Base-by-base conservation (phyloP, 2,888 invertebrate genomes). In the Dasysyrphus tricinctus region DNA sequence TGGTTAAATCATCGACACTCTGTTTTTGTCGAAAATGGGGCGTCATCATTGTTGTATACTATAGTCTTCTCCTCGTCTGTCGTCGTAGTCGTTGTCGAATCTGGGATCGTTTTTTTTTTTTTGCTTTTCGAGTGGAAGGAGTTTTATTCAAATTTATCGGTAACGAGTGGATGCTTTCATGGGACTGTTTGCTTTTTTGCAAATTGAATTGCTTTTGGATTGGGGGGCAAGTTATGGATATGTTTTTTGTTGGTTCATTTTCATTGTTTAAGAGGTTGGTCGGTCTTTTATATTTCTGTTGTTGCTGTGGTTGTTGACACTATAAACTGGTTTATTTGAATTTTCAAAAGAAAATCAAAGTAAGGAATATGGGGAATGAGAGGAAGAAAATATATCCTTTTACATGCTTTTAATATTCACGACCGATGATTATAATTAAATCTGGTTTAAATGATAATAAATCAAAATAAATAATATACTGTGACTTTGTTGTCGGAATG, bases 1-100 rank as follows among this genome's bases (percentile, higher is more conserved):
- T 86, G 86, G 86, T 86, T 86, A 86, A 86, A 86, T 86, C 86
- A 86, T 86, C 86, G 82, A 82, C 86, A 86, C 86, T 67, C 49
- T 81, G 86, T 79, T 86, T 75, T 72, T 74, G 69, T 76, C 12
- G 82, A 72, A 75, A 74, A 82, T 81, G 81, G 78, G 85, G 80
- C 81, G 85, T 85, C 76, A 39, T 80, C 73, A 39, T 85, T 37
- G 47, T 77, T 44, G 57, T 47, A 57, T 34, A 42, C 32, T 14
- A 42, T n/a, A 12, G 51, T 32, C n/a, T 34, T 54, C 24, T 14
- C 7, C 12, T 29, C 14, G 9, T 19, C 12, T 24, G 24, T 16
- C 12, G 5, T 16, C 12, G n/a, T 37, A 11, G 56, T 59, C 14
- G 19, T 39, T 6, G 11, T 54, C 47, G 49, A 70, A 14, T 12